Conservation (phyloP, 1,140 invertebrate genomes). For the Araneus ventricosus region DNA sequence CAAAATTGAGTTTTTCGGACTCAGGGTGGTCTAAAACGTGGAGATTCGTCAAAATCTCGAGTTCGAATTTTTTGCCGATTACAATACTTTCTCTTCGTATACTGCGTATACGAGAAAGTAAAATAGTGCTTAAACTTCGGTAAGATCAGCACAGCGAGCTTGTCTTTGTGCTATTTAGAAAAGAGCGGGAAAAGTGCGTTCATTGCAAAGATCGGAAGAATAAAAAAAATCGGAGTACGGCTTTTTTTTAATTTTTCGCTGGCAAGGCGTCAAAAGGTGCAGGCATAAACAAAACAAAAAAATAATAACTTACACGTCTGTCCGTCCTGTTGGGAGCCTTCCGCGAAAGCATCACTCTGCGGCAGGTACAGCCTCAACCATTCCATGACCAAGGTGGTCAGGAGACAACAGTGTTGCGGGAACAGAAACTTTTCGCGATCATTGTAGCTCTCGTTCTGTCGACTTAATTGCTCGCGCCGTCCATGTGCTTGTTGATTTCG, state of each 20-base stretch:
- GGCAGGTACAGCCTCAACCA: neutral
- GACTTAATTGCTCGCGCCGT: neutral
- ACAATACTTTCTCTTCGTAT: too few species aligned
- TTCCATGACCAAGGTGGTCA: neutral
- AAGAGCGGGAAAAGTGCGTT: neutral
- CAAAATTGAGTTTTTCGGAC: too few species aligned
- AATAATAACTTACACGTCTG: slow-evolving; percentile 14
- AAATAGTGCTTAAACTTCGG: too few species aligned
- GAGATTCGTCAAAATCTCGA: too few species aligned
- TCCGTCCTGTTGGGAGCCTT: neutral
- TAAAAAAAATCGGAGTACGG: neutral
- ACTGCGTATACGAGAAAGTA: too few species aligned
- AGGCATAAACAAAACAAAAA: neutral
- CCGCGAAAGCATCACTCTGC: neutral
- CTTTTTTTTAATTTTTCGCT: neutral
- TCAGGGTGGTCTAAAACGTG: too few species aligned
- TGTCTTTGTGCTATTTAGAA: too few species aligned
- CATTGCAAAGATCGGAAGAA: neutral
- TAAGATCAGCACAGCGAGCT: too few species aligned
- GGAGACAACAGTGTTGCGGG: neutral
- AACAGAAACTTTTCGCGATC: neutral
- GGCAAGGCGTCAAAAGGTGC: neutral
- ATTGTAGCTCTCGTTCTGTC: slow-evolving; percentile 11
- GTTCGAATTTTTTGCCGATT: too few species aligned
- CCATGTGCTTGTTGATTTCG: slow-evolving; percentile 15